These are phyloP conservation scores for Polypterus senegalus DNA, from an alignment of 2,113 vertebrate genomes.

Conservation along the genomic window DNA sequence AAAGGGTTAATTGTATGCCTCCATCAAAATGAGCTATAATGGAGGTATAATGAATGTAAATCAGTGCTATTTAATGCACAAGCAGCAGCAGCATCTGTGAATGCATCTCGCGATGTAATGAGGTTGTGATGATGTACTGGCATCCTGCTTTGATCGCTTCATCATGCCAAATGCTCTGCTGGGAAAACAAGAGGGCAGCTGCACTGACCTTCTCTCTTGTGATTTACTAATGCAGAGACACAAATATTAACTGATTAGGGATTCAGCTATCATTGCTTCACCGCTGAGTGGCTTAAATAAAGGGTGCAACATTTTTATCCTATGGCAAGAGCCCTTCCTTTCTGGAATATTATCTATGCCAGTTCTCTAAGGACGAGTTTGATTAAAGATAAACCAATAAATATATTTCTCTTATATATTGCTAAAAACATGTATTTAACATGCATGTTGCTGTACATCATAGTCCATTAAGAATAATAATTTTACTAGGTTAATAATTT, in stretches of 20 bases:
- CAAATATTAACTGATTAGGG: conserved; percentile 4
- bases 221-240: conserved; percentile 9
- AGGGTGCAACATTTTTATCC: conserved; percentile 7
- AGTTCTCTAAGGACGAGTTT: background rate
- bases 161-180: conserved; percentile 46
- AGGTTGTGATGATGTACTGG: conserved; percentile 38
- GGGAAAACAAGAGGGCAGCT: conserved; percentile 41
- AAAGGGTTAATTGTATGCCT: conserved; percentile 22
- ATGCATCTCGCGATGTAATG: conserved; percentile 42
- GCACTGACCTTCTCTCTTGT: conserved; percentile 30
- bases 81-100: conserved; percentile 37
- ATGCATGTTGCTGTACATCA: too few species aligned
- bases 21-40: conserved; percentile 31
- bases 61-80: conserved; percentile 17
- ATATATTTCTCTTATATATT: too few species aligned
- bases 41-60: conserved; percentile 36
- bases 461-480: too few species aligned
- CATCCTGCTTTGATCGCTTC: conserved; percentile 51
- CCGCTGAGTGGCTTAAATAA: conserved; percentile 1
- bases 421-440: too few species aligned
- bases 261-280: conserved; percentile 1
- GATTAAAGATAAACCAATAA: background rate
- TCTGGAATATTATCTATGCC: background rate
- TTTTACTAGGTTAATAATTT: too few species aligned
- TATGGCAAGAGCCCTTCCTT: background rate